Percentiles rank a stretch among this genome's conserved stretches.
Evolutionary conservation across 2,113 vertebrate genomes (phyloP).

Genomic region (Sturnus vulgaris): DNA sequence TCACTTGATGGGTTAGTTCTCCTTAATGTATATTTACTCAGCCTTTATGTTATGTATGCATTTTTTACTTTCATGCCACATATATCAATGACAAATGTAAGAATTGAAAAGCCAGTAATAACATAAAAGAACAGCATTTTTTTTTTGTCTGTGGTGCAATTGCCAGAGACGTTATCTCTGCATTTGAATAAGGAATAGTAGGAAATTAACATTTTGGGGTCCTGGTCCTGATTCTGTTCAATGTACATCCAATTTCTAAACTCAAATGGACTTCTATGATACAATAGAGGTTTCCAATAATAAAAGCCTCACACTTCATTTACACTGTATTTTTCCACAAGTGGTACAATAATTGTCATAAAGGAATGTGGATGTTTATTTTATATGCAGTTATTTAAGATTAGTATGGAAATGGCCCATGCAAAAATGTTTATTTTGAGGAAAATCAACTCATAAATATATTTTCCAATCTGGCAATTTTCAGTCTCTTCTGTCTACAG

Average conservation of each 20-base stretch:
- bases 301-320: background rate
- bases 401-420: background rate
- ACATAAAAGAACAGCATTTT: constrained; percentile 25
- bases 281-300: background rate
- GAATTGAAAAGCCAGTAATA: constrained; percentile 75
- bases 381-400: background rate
- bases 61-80: constrained; percentile 79
- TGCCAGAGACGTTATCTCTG: background rate
- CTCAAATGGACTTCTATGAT: background rate
- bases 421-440: background rate
- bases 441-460: background rate
- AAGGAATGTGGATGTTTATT: background rate
- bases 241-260: background rate
- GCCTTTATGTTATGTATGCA: constrained; percentile 81
- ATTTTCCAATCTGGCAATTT: background rate
- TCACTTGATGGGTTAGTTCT: constrained; percentile 74
- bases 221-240: background rate
- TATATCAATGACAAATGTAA: constrained; percentile 85
- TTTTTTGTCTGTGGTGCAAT: background rate
- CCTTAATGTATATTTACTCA: constrained; percentile 83
- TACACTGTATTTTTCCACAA: background rate
- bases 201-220: background rate
- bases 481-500: background rate
- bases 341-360: background rate
- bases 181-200: constrained; percentile 46